A percentile compares a stretch with the other conserved stretches of the same genome.
These are phyloP conservation scores for Ochropleura plecta DNA, from an alignment of 2,888 invertebrate genomes.

Conservation along the genomic window DNA sequence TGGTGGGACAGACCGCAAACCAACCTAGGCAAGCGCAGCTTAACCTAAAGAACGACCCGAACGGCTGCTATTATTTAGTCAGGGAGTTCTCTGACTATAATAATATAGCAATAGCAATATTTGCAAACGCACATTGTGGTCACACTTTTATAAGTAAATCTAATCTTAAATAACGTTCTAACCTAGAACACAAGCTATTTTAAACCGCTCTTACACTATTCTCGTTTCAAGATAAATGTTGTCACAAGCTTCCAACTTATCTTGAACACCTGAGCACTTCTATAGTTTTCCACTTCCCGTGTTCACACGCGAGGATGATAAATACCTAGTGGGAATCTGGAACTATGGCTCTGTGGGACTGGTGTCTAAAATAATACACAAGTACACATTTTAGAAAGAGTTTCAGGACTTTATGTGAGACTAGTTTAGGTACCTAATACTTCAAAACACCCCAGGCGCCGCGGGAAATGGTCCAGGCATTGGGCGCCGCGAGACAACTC, in stretches of 20 bases:
- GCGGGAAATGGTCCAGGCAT: too few relatives aligned
- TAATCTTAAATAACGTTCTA: neutral
- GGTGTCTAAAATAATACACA: neutral
- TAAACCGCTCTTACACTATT: neutral
- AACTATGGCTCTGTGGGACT: too few relatives aligned
- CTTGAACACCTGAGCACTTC: slow-evolving; percentile 33
- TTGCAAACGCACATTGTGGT: too few relatives aligned
- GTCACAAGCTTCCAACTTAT: slow-evolving; percentile 7
- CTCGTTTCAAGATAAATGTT: slow-evolving; percentile 15
- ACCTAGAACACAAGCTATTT: neutral
- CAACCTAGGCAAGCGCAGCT: too few relatives aligned
- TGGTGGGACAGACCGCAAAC: too few relatives aligned
- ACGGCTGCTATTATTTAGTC: too few relatives aligned
- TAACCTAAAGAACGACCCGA: too few relatives aligned
- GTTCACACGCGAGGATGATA: neutral
- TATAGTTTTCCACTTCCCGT: slow-evolving; percentile 6
- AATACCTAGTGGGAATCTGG: slow-evolving; percentile 6
- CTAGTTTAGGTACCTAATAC: neutral
- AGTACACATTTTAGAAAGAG: neutral
- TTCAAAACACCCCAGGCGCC: too few relatives aligned
- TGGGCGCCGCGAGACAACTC: too few relatives aligned
- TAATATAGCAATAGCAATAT: too few relatives aligned
- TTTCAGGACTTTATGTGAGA: neutral
- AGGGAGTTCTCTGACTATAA: too few relatives aligned
- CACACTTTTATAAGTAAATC: too few relatives aligned